Conservation (phyloP, 1,140 invertebrate genomes). For the Penaeus vannamei region DNA sequence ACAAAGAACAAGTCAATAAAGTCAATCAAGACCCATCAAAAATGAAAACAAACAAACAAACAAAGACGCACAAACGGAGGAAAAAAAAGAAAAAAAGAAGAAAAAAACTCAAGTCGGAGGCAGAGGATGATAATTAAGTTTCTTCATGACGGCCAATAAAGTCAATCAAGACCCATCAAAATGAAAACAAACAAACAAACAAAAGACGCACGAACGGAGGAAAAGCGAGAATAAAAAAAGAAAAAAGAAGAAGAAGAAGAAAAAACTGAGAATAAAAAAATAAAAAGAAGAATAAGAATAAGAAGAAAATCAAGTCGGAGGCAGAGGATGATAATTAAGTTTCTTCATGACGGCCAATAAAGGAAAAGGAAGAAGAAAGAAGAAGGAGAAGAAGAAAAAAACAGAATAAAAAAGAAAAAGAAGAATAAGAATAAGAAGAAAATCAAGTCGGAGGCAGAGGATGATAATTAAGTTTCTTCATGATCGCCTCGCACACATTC, state of each 20-base stretch:
- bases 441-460: no score
- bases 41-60: no score
- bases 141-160: background rate
- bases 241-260: constrained; percentile 5
- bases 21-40: no score
- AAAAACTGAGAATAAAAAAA: background rate
- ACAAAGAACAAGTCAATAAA: no score
- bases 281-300: background rate
- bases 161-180: no score
- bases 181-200: no score
- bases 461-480: background rate
- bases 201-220: no score
- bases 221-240: no score
- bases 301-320: background rate
- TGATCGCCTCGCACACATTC: background rate
- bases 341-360: background rate
- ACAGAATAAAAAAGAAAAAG: background rate
- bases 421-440: constrained; percentile 14
- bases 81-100: no score
- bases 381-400: constrained; percentile 16
- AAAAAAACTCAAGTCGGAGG: no score
- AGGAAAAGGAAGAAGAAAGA: no score
- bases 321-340: background rate
- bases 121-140: background rate
- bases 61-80: no score